Evolutionary conservation across 2,797 vertebrate genomes (phyloP).

Genomic region (Chromis chromis): DNA sequence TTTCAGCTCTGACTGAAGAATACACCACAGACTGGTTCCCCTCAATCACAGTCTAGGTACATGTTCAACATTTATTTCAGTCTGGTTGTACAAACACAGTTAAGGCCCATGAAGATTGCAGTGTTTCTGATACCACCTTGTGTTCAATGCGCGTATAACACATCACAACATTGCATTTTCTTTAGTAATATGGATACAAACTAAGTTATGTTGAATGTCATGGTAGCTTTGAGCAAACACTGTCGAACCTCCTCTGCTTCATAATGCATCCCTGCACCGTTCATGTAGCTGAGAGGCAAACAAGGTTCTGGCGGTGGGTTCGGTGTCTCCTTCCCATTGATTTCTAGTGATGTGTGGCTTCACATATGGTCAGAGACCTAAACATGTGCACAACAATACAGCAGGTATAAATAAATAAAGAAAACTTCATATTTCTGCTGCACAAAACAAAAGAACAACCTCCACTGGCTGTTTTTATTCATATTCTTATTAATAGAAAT

Average conservation of each 20-base stretch:
- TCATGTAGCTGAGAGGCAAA: slow-evolving; percentile 82
- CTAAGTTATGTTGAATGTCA: background rate
- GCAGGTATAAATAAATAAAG: background rate
- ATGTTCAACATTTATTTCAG: too few species aligned
- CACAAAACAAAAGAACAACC: too few species aligned
- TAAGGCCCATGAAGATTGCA: too few species aligned
- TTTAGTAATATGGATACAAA: background rate
- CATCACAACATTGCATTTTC: too few species aligned
- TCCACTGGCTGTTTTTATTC: background rate
- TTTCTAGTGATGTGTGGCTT: slow-evolving; percentile 83
- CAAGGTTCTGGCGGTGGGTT: slow-evolving; percentile 81
- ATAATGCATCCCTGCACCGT: slow-evolving; percentile 86
- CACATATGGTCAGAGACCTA: slow-evolving; percentile 86
- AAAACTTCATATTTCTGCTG: too few species aligned
- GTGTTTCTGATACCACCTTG: too few species aligned
- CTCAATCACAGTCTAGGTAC: too few species aligned
- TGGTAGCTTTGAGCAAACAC: slow-evolving; percentile 87
- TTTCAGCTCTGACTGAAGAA: too few species aligned
- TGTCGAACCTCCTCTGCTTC: slow-evolving; percentile 90
- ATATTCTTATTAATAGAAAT: background rate
- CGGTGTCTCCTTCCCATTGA: slow-evolving; percentile 81
- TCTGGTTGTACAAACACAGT: too few species aligned
- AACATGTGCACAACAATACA: background rate
- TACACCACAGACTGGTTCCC: too few species aligned
- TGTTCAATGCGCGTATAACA: too few species aligned